These are phyloP conservation scores for Mythimna loreyi DNA, from an alignment of 2,888 invertebrate genomes.

Conservation along the genomic window DNA sequence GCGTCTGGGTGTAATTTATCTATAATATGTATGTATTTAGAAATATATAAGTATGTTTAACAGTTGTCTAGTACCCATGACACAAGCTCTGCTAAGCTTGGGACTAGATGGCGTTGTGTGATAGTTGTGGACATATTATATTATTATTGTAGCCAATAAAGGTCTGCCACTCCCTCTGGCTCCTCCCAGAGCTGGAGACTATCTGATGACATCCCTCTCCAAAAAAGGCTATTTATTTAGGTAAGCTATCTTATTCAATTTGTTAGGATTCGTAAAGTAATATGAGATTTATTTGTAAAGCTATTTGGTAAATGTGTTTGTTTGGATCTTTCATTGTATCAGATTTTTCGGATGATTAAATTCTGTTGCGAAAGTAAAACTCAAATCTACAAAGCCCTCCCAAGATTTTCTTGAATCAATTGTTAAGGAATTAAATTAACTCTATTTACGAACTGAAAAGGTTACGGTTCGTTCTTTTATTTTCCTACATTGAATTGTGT, in stretches of 20 bases:
- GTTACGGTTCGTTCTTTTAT: neutral
- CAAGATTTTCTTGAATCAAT: conserved; percentile 10
- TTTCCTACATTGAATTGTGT: neutral
- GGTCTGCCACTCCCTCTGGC: too few relatives aligned
- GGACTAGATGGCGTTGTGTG: too few relatives aligned
- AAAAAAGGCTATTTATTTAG: neutral
- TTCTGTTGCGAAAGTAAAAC: conserved; percentile 10
- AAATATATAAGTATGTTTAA: too few relatives aligned
- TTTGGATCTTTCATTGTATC: conserved; percentile 16
- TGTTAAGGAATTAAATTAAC: neutral
- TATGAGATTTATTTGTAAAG: conserved; percentile 34
- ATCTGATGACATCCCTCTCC: too few relatives aligned
- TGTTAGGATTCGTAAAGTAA: conserved; percentile 4
- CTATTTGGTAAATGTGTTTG: conserved; percentile 38
- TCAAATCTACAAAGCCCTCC: neutral
- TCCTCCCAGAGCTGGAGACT: too few relatives aligned
- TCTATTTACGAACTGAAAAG: conserved; percentile 5
- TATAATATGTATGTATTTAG: too few relatives aligned
- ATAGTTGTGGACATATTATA: too few relatives aligned
- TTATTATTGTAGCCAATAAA: too few relatives aligned
- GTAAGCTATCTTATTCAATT: conserved; percentile 22
- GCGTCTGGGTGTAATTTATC: too few relatives aligned
- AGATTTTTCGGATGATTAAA: conserved; percentile 22
- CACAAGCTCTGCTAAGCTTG: too few relatives aligned
- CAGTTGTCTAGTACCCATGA: too few relatives aligned